Conservation (phyloP, 2,797 vertebrate genomes). For the Discoglossus pictus region DNA sequence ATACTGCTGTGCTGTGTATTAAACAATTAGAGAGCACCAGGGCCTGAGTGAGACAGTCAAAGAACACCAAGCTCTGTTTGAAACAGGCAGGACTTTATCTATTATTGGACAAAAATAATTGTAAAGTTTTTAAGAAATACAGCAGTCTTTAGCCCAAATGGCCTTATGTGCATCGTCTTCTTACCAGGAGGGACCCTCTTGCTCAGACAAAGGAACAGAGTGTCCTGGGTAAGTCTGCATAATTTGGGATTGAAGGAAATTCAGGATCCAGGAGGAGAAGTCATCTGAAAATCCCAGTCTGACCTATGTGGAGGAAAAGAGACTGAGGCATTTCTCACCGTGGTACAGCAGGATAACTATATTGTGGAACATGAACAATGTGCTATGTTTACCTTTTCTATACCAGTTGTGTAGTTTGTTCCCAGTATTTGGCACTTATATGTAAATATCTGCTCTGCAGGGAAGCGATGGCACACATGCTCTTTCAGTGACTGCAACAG, state of each 20-base stretch:
- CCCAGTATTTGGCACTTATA: slow-evolving; percentile 31
- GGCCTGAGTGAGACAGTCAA: no score
- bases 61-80: neutral
- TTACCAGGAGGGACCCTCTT: slow-evolving; percentile 34
- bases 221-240: slow-evolving; percentile 19
- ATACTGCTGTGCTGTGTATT: no score
- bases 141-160: no score
- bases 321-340: neutral
- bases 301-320: slow-evolving; percentile 11
- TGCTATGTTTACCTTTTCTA: slow-evolving; percentile 25
- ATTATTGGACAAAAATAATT: no score
- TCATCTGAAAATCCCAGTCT: slow-evolving; percentile 17
- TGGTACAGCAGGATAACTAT: neutral
- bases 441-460: slow-evolving; percentile 30
- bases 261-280: slow-evolving; percentile 36
- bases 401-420: slow-evolving; percentile 9
- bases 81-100: no score
- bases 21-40: no score
- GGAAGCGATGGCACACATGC: slow-evolving; percentile 28
- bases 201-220: neutral
- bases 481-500: slow-evolving; percentile 37
- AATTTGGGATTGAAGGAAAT: slow-evolving; percentile 38
- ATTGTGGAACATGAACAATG: neutral
- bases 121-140: no score
- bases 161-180: no score